phyloP scores from a whole-genome alignment of 2,113 vertebrate genomes.

The Lathamus discolor region DNA sequence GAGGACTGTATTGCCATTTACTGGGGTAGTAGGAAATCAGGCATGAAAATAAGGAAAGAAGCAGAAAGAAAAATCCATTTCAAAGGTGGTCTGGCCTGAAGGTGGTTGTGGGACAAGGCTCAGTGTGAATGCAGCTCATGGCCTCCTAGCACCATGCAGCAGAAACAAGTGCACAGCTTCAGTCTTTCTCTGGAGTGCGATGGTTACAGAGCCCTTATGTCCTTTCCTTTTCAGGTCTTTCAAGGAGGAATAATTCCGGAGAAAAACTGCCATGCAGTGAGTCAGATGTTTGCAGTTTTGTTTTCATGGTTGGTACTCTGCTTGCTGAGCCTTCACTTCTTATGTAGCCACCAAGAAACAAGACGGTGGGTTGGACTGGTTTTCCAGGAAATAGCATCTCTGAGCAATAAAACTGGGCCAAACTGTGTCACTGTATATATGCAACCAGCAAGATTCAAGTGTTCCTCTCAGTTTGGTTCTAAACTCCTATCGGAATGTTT shows the following conservation, averaged over 20 bases:
- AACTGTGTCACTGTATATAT: neutral
- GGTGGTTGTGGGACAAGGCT: too few species aligned
- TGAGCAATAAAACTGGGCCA: neutral
- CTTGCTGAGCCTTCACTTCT: neutral
- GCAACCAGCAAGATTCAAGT: neutral
- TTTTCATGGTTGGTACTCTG: neutral
- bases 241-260: neutral
- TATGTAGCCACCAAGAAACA: neutral
- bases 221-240: neutral
- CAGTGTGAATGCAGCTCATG: neutral
- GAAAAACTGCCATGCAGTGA: neutral
- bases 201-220: accelerated
- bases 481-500: neutral
- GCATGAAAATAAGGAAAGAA: neutral
- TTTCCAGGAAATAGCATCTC: neutral
- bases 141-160: neutral
- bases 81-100: neutral
- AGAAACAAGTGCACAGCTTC: accelerated
- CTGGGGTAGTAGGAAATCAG: neutral
- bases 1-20: neutral
- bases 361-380: neutral
- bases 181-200: neutral
- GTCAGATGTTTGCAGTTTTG: neutral
- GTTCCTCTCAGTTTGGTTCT: neutral
- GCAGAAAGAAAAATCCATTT: neutral